These are phyloP conservation scores for Epizoanthus ramosus DNA, from an alignment of 92 coral and sea anemone species.

Conservation along the genomic window DNA sequence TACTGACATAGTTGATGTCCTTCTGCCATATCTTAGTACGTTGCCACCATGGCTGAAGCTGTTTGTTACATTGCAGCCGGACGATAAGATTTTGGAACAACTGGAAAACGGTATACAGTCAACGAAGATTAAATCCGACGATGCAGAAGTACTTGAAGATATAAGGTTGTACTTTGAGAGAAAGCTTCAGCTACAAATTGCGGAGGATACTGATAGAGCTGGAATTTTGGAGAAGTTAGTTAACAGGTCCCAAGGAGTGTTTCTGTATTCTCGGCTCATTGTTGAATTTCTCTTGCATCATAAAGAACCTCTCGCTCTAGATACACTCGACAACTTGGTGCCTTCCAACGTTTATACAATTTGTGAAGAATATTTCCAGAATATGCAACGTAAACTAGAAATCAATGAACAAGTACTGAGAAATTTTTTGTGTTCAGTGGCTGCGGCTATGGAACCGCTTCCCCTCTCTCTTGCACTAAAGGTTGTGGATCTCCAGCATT, in stretches of 20 bases:
- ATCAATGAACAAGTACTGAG: conserved; percentile 17
- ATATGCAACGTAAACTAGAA: not conserved
- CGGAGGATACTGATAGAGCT: not conserved
- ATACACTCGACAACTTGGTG: conserved; percentile 24
- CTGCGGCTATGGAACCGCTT: conserved; percentile 44
- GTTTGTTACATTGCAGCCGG: conserved; percentile 30
- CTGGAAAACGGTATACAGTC: conserved; percentile 5
- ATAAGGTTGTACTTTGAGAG: conserved; percentile 29
- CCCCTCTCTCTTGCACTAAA: conserved; percentile 13
- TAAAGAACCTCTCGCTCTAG: not conserved
- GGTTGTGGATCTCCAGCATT: not conserved
- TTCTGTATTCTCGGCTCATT: conserved; percentile 37
- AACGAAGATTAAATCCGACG: conserved; percentile 11
- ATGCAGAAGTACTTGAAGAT: conserved; percentile 27
- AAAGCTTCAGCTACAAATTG: conserved; percentile 7
- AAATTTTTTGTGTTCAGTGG: conserved; percentile 32
- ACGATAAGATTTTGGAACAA: conserved; percentile 10
- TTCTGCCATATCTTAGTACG: not conserved
- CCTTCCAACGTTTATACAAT: conserved; percentile 11
- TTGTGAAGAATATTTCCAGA: conserved; percentile 31
- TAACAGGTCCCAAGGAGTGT: conserved; percentile 34
- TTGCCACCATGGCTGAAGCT: conserved; percentile 42
- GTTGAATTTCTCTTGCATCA: conserved; percentile 2
- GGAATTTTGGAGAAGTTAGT: conserved; percentile 19
- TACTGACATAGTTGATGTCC: not conserved